A percentile compares a stretch with the other conserved stretches of the same genome.
phyloP scores from a whole-genome alignment of 2,113 vertebrate species.

The Microtus ochrogaster region DNA sequence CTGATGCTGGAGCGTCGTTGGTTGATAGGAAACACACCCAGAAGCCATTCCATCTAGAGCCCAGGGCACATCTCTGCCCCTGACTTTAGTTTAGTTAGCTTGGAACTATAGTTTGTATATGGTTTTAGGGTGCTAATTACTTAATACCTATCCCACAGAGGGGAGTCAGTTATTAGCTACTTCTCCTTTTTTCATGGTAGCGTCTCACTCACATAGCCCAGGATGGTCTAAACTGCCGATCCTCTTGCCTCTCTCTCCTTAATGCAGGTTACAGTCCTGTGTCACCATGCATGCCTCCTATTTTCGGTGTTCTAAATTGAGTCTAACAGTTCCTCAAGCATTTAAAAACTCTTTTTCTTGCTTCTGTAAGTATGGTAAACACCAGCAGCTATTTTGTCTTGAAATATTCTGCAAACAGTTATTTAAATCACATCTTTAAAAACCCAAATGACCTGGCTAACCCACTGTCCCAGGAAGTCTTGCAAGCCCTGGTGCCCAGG shows the following conservation, averaged over 20 bases:
- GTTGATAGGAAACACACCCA: not conserved
- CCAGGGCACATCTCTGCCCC: not conserved
- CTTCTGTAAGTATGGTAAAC: not conserved
- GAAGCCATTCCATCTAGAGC: not conserved
- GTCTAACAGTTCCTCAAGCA: not conserved
- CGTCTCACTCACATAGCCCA: not conserved
- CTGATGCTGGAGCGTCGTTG: not conserved
- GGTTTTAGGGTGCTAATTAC: not conserved
- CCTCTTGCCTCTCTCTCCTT: not conserved
- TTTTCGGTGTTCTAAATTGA: not conserved
- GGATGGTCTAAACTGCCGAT: not conserved
- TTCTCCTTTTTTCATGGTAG: not conserved
- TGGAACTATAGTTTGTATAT: not conserved
- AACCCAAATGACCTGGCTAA: not conserved
- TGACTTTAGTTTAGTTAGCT: not conserved
- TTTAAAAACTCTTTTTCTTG: not conserved
- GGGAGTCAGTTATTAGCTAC: not conserved
- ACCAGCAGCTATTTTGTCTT: not conserved
- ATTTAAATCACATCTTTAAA: constrained; percentile 19
- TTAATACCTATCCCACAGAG: not conserved
- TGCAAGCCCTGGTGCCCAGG: not conserved
- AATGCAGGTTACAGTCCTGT: not conserved
- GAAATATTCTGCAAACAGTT: not conserved
- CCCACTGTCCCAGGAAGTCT: not conserved
- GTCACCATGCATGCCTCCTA: not conserved